These are phyloP conservation scores for Pristionchus fissidentatus DNA, from an alignment of 2,888 invertebrate species.

Conservation along the genomic window DNA sequence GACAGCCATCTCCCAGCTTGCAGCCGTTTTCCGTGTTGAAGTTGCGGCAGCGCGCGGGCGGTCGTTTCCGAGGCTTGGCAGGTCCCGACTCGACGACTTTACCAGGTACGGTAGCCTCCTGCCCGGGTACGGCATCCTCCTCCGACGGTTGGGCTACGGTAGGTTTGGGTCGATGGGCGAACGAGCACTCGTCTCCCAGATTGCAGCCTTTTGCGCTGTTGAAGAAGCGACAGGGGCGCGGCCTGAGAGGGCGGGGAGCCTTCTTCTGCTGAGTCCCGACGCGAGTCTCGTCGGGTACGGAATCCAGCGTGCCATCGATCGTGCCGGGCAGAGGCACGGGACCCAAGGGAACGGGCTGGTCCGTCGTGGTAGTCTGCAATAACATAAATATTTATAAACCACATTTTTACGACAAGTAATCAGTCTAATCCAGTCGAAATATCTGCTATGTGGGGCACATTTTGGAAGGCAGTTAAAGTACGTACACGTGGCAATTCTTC, in stretches of 20 bases:
- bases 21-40: constrained; percentile 37
- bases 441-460: not conserved
- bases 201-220: constrained; percentile 37
- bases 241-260: not conserved
- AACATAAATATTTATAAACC: not conserved
- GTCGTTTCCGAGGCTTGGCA: constrained; percentile 10
- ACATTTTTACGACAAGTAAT: not conserved
- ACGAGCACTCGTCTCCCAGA: constrained; percentile 13
- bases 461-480: no score
- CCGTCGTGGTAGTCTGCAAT: not conserved
- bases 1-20: constrained; percentile 35
- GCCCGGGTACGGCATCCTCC: not conserved
- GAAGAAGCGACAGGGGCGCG: constrained; percentile 44
- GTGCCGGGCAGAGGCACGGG: constrained; percentile 11
- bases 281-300: not conserved
- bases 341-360: not conserved
- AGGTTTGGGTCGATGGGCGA: constrained; percentile 16
- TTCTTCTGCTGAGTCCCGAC: not conserved
- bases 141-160: not conserved
- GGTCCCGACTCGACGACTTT: not conserved
- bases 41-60: constrained; percentile 38
- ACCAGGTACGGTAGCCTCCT: constrained; percentile 10
- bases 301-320: not conserved
- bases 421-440: no score
- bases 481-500: no score